Conservation (phyloP, 2,888 invertebrate genomes). For the Drepana falcataria region DNA sequence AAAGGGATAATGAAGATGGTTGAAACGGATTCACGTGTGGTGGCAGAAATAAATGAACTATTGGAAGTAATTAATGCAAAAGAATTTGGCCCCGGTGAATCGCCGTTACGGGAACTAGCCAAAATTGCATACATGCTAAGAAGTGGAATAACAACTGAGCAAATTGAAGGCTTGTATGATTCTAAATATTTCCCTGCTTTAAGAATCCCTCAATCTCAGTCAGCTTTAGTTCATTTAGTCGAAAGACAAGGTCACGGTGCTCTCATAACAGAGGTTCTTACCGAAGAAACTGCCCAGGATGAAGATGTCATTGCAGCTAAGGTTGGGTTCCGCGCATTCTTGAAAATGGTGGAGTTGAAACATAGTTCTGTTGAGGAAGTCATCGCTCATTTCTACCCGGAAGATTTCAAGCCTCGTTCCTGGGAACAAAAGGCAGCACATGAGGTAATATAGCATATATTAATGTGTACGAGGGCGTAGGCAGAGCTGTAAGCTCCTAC, state of each 20-base stretch:
- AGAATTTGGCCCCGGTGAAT: conserved; percentile 89
- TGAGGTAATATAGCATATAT: conserved; percentile 70
- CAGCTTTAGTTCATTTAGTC: conserved; percentile 89
- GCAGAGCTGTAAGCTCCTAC: too few species aligned
- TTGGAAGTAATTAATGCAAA: conserved; percentile 85
- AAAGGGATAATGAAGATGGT: conserved; percentile 74
- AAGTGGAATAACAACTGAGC: conserved; percentile 85
- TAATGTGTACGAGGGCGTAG: not conserved
- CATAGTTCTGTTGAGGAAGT: conserved; percentile 91
- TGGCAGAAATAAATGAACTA: conserved; percentile 86
- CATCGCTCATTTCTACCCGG: conserved; percentile 88
- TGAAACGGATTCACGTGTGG: conserved; percentile 77
- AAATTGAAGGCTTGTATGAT: conserved; percentile 88
- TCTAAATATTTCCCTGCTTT: conserved; percentile 88
- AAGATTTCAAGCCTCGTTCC: conserved; percentile 88
- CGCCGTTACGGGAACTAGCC: conserved; percentile 87
- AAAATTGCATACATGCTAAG: conserved; percentile 88
- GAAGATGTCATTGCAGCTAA: conserved; percentile 87
- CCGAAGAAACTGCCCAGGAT: conserved; percentile 88
- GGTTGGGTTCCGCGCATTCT: conserved; percentile 90
- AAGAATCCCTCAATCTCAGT: conserved; percentile 89
- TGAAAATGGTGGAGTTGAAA: conserved; percentile 89
- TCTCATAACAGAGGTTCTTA: conserved; percentile 88
- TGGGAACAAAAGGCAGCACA: conserved; percentile 87
- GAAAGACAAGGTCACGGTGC: conserved; percentile 90